phyloP scores from a whole-genome alignment of 2,113 vertebrate species.

The Polypterus bichir region DNA sequence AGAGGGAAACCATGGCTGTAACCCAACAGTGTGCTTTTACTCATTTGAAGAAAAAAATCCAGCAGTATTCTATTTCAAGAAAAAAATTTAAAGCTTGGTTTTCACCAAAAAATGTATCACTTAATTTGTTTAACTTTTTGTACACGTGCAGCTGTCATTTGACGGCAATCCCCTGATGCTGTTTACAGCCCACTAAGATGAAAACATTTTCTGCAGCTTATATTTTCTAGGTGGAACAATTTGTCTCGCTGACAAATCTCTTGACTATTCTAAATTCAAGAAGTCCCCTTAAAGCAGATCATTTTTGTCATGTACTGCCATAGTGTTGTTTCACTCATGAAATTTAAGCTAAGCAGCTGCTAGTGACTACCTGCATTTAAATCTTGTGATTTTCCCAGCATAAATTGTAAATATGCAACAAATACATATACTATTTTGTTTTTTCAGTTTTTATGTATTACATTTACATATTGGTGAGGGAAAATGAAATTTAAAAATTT shows the following conservation, averaged over 20 bases:
- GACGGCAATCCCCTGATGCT: neutral
- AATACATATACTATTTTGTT: too few species aligned
- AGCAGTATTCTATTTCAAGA: neutral
- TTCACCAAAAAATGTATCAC: neutral
- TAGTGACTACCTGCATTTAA: neutral
- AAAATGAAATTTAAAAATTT: too few species aligned
- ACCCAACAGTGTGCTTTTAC: too few species aligned
- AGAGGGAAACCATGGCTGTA: too few species aligned
- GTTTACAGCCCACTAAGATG: neutral
- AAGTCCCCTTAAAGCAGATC: neutral
- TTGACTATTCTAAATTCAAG: neutral
- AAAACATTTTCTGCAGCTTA: neutral
- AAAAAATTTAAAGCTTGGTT: neutral
- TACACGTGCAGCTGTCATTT: neutral
- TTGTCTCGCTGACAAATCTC: neutral
- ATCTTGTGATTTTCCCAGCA: too few species aligned
- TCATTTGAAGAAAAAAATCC: neutral
- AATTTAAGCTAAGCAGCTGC: neutral
- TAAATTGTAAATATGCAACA: too few species aligned
- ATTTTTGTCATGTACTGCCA: neutral
- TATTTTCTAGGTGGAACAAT: conserved; percentile 1
- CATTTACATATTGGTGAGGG: too few species aligned
- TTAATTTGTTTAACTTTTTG: neutral
- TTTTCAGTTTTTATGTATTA: too few species aligned
- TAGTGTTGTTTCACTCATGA: neutral